Percentiles rank a stretch among this genome's conserved stretches.
These are phyloP conservation scores for Sylvicola fuscatus DNA, from an alignment of 2,888 invertebrate species.

Conservation along the genomic window DNA sequence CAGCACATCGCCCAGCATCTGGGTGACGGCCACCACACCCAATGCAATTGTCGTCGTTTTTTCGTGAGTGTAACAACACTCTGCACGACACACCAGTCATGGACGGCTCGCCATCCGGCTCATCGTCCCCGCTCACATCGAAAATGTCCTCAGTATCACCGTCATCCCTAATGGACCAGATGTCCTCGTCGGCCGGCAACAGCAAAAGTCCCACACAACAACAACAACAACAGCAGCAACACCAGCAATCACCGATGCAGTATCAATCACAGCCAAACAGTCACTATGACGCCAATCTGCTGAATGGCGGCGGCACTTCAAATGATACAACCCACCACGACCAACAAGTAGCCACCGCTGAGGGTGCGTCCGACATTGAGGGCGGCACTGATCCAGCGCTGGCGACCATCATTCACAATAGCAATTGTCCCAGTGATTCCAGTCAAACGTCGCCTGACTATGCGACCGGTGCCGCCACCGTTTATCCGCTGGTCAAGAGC, in stretches of 20 bases:
- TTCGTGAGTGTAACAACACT: conserved; percentile 42
- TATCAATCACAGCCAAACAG: no score
- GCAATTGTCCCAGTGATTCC: no score
- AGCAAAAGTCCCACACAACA: conserved; percentile 20
- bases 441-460: no score
- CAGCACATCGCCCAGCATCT: no score
- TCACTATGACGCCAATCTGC: no score
- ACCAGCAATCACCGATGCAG: conserved; percentile 9
- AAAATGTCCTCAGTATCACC: not conserved
- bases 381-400: no score
- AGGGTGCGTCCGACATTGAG: not conserved
- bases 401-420: no score
- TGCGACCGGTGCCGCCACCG: no score
- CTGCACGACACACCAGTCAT: not conserved
- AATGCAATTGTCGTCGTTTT: conserved; percentile 45
- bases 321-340: no score
- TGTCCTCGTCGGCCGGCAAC: not conserved
- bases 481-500: no score
- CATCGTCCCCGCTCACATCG: conserved; percentile 2
- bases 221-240: conserved; percentile 12
- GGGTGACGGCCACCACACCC: no score
- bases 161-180: conserved; percentile 6
- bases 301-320: no score
- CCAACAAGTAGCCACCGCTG: not conserved
- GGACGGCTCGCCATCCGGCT: conserved; percentile 2